phyloP scores from a whole-genome alignment of 2,113 vertebrate species.

The Monarcha castaneiventris region DNA sequence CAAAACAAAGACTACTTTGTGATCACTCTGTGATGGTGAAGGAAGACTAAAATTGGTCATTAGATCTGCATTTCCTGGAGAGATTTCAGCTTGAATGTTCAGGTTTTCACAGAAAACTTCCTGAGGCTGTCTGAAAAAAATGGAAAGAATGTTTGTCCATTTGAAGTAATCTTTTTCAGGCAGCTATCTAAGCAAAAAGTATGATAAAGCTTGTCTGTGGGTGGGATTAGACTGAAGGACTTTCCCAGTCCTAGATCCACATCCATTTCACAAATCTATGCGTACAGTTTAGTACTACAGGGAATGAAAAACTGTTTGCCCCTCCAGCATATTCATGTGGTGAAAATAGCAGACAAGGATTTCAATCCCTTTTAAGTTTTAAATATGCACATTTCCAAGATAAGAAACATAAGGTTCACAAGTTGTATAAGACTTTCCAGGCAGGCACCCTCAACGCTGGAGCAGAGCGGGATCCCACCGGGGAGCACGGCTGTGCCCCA shows the following conservation, averaged over 20 bases:
- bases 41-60: not conserved
- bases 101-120: not conserved
- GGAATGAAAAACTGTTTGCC: not conserved
- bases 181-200: not conserved
- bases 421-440: not conserved
- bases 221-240: not conserved
- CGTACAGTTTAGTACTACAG: not conserved
- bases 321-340: not conserved
- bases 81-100: not conserved
- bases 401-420: not conserved
- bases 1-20: too few species aligned
- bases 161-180: not conserved
- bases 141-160: not conserved
- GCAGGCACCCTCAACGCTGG: not conserved
- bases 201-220: not conserved
- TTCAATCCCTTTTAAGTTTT: not conserved
- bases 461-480: not conserved
- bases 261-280: not conserved
- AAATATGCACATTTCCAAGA: not conserved
- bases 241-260: not conserved
- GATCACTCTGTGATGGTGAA: not conserved
- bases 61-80: not conserved
- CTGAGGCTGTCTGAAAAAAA: not conserved
- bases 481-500: fast-evolving
- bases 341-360: not conserved